phyloP scores from a whole-genome alignment of 2,888 invertebrate species.

The Hydrotaea cyrtoneurina region DNA sequence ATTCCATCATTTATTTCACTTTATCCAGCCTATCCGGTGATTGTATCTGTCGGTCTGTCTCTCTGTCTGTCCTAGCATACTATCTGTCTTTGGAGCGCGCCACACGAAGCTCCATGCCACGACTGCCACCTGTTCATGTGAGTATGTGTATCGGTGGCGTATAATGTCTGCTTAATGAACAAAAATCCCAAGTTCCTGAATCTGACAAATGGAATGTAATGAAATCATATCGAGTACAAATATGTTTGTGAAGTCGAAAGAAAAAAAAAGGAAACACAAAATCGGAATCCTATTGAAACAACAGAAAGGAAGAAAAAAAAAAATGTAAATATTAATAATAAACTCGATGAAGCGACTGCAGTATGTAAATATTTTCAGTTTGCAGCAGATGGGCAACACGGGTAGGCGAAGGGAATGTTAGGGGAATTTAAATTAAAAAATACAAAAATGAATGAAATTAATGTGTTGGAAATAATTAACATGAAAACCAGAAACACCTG shows the following conservation, averaged over 20 bases:
- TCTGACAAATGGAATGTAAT: slow-evolving; percentile 56
- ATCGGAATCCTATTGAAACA: slow-evolving; percentile 6
- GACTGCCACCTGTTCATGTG: neutral
- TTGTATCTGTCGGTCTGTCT: neutral
- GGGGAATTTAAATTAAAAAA: neutral
- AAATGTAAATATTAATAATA: slow-evolving; percentile 31
- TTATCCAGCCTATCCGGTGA: slow-evolving; percentile 1
- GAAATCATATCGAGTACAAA: slow-evolving; percentile 39
- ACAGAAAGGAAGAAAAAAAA: neutral
- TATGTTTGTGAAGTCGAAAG: neutral
- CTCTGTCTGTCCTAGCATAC: neutral
- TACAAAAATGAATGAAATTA: slow-evolving; percentile 13
- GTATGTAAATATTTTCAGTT: slow-evolving; percentile 2
- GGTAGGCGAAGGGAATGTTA: neutral
- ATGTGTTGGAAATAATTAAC: slow-evolving; percentile 19
- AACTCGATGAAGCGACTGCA: slow-evolving; percentile 21
- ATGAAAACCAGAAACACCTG: slow-evolving; percentile 10
- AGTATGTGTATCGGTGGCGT: neutral
- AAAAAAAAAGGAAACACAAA: neutral
- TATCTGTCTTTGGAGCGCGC: neutral
- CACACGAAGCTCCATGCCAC: neutral
- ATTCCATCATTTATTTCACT: neutral
- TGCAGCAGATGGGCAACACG: neutral
- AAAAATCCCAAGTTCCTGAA: slow-evolving; percentile 31
- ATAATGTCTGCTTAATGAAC: slow-evolving; percentile 23